Conservation (phyloP, 2,113 vertebrate species). For the Takifugu flavidus region DNA sequence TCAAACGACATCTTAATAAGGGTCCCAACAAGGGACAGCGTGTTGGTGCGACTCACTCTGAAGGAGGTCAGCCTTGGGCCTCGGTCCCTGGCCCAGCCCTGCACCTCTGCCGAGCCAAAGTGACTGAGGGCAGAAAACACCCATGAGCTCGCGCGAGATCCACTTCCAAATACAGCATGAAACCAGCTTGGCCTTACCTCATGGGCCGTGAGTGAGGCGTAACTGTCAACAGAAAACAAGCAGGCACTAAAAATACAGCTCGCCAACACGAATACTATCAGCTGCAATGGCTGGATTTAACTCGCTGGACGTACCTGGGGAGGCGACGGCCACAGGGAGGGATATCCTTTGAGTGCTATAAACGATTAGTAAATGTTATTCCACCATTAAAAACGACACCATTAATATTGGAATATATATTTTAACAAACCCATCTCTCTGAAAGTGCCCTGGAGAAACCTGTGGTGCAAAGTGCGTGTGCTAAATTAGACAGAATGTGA, state of each 20-base stretch:
- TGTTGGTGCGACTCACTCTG: constrained; percentile 46
- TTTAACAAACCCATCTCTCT: constrained; percentile 49
- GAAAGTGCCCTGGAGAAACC: constrained; percentile 67
- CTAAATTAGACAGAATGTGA: not conserved
- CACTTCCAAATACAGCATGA: not conserved
- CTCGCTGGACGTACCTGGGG: constrained; percentile 74
- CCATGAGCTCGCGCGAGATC: not conserved
- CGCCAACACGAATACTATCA: not conserved
- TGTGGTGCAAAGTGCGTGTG: constrained; percentile 24
- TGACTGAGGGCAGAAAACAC: constrained; percentile 36
- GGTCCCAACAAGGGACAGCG: too few relatives aligned
- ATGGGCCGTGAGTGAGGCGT: constrained; percentile 72
- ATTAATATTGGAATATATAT: not conserved
- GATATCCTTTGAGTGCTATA: constrained; percentile 74
- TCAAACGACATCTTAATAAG: too few relatives aligned
- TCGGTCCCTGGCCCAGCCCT: constrained; percentile 55
- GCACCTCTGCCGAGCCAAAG: constrained; percentile 51
- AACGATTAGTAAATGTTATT: not conserved
- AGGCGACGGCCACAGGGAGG: constrained; percentile 82
- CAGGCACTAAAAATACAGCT: not conserved
- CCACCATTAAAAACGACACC: not conserved
- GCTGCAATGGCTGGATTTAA: not conserved
- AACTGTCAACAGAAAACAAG: constrained; percentile 64
- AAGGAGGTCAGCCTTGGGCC: constrained; percentile 35
- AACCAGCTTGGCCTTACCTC: constrained; percentile 59